Base-by-base conservation (phyloP, 37 sponge, comb jelly and placozoan species). In the Theonella swinhoei region DNA sequence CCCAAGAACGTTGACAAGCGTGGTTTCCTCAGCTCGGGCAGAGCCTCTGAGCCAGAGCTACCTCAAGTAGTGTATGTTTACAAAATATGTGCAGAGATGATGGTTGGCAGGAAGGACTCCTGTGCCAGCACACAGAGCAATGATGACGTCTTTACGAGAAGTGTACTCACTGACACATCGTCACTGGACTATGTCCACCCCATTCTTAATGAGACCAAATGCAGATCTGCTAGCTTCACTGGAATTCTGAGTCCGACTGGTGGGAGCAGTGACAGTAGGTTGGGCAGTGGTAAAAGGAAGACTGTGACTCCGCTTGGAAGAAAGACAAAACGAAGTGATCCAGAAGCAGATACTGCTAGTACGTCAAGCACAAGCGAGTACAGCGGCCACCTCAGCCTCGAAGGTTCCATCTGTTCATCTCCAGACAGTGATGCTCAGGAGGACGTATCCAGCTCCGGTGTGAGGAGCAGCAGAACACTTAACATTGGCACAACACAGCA, bases 1-100 rank as follows among this genome's bases (percentile, higher is more conserved):
- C 84, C 84, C 9, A 83, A 75, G 76, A 76, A 83, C 54, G 39
- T 75, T 24, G 87, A 85, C 64, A 85, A 78, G 38, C 77, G 73
- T 33, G 85, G 62, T 26, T 75, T 84, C 32, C 22, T 75, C 19
- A 24, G 58, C 30, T 74, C 85, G 20, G 65, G 42, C 0, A 36
- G 30, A n/a, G 23, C 39, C 74, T 33, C 25, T 42, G 85, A 76
- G 19, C 54, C 54, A 47, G 54, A 47, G 11, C 25, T 8, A 9
- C 17, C 4, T 23, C 38, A 36, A 22, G 29, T 85, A 28, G 61
- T 38, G 1, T 81, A 38, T 39, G 59, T 81, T 63, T 81, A 81
- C 70, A 70, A 72, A 29, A 81, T 81, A 33, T 23, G 9, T 35
- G 39, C 70, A 58, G 63, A 81, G 39, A 72, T 54, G 28, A 71